These are phyloP conservation scores for Pristiophorus japonicus DNA, from an alignment of 2,113 vertebrate genomes.

Conservation along the genomic window DNA sequence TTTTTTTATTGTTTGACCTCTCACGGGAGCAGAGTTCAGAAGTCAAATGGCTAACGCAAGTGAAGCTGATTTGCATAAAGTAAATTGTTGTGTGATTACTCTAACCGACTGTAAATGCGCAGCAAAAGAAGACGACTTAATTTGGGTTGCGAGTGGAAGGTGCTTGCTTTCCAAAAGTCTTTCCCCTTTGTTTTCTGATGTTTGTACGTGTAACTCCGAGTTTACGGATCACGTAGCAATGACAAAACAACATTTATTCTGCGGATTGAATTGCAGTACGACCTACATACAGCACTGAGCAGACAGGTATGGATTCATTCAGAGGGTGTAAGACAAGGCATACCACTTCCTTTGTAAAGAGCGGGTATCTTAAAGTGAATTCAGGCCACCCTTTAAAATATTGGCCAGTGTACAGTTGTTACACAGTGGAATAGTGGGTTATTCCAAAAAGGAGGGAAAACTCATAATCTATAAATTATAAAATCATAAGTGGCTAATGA, in stretches of 20 bases:
- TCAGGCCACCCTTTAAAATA: neutral
- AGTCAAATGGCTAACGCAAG: neutral
- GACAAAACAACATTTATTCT: neutral
- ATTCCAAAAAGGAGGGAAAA: neutral
- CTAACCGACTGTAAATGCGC: neutral
- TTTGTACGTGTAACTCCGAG: neutral
- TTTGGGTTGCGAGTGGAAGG: neutral
- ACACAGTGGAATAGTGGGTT: too few relatives aligned
- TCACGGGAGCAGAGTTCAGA: conserved; percentile 22
- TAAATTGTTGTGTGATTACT: too few relatives aligned
- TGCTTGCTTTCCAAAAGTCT: neutral
- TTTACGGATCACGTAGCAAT: neutral
- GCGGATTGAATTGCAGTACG: conserved; percentile 15
- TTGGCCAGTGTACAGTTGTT: neutral
- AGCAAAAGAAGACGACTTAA: neutral
- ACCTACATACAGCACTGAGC: neutral
- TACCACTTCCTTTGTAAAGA: neutral
- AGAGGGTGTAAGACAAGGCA: neutral
- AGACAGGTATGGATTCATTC: neutral
- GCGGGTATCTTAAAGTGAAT: neutral
- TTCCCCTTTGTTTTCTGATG: neutral
- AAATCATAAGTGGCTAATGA: neutral
- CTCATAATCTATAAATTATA: neutral
- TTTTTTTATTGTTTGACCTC: neutral
- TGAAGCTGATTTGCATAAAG: conserved; percentile 14